Evolutionary conservation across 2,113 vertebrate genomes (phyloP).

Genomic region (Micronisus gabar): DNA sequence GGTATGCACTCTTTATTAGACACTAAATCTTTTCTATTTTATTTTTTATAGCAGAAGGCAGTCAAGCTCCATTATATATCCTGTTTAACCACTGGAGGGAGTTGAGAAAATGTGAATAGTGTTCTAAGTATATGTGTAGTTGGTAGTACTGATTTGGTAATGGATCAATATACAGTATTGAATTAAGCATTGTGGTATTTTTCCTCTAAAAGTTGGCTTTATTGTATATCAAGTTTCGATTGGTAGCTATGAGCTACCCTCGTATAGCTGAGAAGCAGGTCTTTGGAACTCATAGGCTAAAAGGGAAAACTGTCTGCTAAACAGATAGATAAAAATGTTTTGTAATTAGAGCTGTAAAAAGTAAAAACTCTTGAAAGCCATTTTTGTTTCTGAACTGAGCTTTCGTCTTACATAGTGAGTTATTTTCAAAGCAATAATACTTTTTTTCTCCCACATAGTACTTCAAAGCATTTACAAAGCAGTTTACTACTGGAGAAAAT

Average conservation of each 20-base stretch:
- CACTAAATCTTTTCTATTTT: neutral
- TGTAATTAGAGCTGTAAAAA: neutral
- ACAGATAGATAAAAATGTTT: neutral
- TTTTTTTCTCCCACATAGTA: slow-evolving; percentile 69
- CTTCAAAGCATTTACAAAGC: slow-evolving; percentile 83
- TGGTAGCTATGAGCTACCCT: neutral
- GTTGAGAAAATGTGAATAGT: neutral
- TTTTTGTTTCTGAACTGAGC: neutral
- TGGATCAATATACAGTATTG: neutral
- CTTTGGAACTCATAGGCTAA: neutral
- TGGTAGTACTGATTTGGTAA: neutral
- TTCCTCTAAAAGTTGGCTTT: neutral
- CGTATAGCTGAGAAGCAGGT: neutral
- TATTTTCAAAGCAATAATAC: neutral
- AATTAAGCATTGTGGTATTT: neutral
- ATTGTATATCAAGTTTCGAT: neutral
- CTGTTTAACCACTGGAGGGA: slow-evolving; percentile 53
- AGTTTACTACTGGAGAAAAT: slow-evolving; percentile 81
- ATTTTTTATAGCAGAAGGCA: neutral
- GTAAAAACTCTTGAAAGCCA: neutral
- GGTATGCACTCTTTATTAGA: neutral
- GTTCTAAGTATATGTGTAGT: neutral
- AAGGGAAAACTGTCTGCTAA: neutral
- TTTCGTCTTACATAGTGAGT: neutral
- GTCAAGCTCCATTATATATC: neutral